phyloP scores from a whole-genome alignment of 2,797 vertebrate species.

The Epinephelus awoara region DNA sequence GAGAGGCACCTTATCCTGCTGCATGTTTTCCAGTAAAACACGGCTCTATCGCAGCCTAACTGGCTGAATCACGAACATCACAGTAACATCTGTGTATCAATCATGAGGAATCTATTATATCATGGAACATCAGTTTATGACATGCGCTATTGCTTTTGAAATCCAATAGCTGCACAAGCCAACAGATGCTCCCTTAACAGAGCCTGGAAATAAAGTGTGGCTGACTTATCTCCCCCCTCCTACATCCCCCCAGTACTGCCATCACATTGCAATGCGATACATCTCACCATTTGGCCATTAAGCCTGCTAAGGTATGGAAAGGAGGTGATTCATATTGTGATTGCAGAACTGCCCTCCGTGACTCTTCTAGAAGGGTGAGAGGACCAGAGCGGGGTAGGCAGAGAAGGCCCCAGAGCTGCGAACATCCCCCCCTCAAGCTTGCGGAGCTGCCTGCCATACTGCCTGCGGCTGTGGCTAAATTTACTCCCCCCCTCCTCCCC shows the following conservation, averaged over 20 bases:
- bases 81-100: conserved; percentile 61
- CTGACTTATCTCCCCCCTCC: conserved; percentile 54
- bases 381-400: conserved; percentile 48
- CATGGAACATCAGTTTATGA: conserved; percentile 55
- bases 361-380: conserved; percentile 62
- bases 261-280: conserved; percentile 76
- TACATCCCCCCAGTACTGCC: conserved; percentile 25
- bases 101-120: conserved; percentile 44
- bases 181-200: conserved; percentile 74
- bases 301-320: conserved; percentile 67
- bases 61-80: conserved; percentile 31
- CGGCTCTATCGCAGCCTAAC: conserved; percentile 33
- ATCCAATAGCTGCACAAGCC: conserved; percentile 59
- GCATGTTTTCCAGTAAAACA: conserved; percentile 3
- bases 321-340: conserved; percentile 79
- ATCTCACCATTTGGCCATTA: conserved; percentile 74
- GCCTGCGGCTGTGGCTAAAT: conserved; percentile 80
- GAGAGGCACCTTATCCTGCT: conserved; percentile 16
- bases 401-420: conserved; percentile 50
- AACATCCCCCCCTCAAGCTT: conserved; percentile 51
- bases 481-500: conserved; percentile 71
- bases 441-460: conserved; percentile 49
- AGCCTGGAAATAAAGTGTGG: conserved; percentile 68
- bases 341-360: conserved; percentile 62
- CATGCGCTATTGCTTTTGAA: conserved; percentile 67